These are phyloP conservation scores for Hypena proboscidalis DNA, from an alignment of 2,888 invertebrate genomes.

Conservation along the genomic window DNA sequence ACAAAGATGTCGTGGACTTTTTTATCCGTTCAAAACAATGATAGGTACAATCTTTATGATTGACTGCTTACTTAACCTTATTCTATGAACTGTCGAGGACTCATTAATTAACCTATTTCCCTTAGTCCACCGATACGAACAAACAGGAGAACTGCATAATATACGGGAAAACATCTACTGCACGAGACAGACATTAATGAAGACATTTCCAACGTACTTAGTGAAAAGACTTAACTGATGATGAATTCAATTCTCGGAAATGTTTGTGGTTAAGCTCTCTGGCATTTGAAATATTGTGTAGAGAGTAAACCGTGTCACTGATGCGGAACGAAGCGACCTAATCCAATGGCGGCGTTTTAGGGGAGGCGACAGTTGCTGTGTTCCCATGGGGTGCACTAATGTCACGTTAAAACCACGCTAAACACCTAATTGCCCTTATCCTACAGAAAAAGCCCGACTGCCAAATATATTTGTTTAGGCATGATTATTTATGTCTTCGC, in stretches of 20 bases:
- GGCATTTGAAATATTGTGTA: slow-evolving; percentile 31
- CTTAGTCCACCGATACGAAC: slow-evolving; percentile 2
- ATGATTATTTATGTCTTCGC: slow-evolving; percentile 42
- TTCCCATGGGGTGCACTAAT: slow-evolving; percentile 62
- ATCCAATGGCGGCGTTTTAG: slow-evolving; percentile 44
- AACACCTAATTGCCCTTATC: slow-evolving; percentile 62
- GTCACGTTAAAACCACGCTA: slow-evolving; percentile 51
- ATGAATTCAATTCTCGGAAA: neutral
- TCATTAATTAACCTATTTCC: slow-evolving; percentile 16
- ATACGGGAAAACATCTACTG: slow-evolving; percentile 2
- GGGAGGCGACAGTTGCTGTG: slow-evolving; percentile 45
- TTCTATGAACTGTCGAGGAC: slow-evolving; percentile 9
- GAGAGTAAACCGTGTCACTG: slow-evolving; percentile 27
- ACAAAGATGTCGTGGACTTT: too few species aligned
- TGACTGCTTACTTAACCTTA: slow-evolving; percentile 16
- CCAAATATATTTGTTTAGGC: slow-evolving; percentile 45
- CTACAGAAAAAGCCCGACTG: slow-evolving; percentile 22
- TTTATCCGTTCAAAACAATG: neutral
- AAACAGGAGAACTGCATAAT: neutral
- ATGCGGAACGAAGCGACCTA: slow-evolving; percentile 45
- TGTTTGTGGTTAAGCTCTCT: slow-evolving; percentile 3
- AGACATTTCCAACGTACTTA: neutral
- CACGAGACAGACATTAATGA: slow-evolving; percentile 11
- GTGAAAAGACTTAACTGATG: neutral
- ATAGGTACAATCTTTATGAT: slow-evolving; percentile 10